Evolutionary conservation across 2,113 vertebrate species (phyloP).

Genomic region (Hippotragus niger): DNA sequence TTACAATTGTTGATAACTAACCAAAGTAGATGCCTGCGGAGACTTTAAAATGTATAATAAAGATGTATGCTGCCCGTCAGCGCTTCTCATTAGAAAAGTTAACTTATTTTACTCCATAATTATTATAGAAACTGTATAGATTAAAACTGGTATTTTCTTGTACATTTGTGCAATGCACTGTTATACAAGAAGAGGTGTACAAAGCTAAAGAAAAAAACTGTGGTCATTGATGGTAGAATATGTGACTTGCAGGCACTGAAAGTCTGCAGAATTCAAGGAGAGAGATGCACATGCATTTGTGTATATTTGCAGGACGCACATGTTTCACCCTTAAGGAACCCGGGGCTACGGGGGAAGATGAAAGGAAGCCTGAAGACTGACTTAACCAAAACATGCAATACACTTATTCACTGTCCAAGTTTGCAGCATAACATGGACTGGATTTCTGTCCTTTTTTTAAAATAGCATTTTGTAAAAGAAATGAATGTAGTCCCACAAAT

Average conservation of each 20-base stretch:
- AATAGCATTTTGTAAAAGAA: slow-evolving; percentile 79
- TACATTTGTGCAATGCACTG: slow-evolving; percentile 98
- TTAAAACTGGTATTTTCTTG: slow-evolving; percentile 96
- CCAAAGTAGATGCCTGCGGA: slow-evolving; percentile 99
- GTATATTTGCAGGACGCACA: slow-evolving; percentile 65
- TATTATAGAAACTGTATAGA: slow-evolving; percentile 98
- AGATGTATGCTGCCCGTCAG: slow-evolving; percentile 88
- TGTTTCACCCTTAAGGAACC: slow-evolving; percentile 62
- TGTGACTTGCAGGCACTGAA: slow-evolving; percentile 63
- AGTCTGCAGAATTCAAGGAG: slow-evolving; percentile 59
- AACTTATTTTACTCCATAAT: slow-evolving; percentile 99
- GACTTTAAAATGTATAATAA: slow-evolving; percentile 90
- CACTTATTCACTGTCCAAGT: slow-evolving; percentile 63
- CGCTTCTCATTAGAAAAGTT: slow-evolving; percentile 92
- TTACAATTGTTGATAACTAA: slow-evolving; percentile 93
- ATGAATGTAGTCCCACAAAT: slow-evolving; percentile 81
- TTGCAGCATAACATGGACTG: slow-evolving; percentile 80
- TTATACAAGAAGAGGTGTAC: slow-evolving; percentile 87
- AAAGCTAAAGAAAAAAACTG: slow-evolving; percentile 71
- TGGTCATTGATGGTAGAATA: slow-evolving; percentile 58
- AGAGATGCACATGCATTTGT: slow-evolving; percentile 68
- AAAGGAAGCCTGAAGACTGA: slow-evolving; percentile 37
- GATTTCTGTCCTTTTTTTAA: slow-evolving; percentile 76
- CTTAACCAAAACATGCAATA: slow-evolving; percentile 76
- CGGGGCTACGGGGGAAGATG: slow-evolving; percentile 49